Conservation (phyloP, 2,888 invertebrate genomes). For the Tanypteryx hageni region DNA sequence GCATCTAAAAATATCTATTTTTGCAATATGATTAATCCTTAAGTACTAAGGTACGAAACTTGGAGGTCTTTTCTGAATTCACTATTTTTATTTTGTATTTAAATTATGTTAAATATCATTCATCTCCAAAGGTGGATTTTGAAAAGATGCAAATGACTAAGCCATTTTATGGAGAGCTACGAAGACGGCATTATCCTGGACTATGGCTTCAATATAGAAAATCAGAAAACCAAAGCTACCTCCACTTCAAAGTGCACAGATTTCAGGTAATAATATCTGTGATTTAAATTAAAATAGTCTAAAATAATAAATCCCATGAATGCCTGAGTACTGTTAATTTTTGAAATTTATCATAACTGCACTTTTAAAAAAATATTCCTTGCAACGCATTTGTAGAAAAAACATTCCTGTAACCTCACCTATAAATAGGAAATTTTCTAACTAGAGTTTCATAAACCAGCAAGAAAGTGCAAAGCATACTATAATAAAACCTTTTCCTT, state of each 20-base stretch:
- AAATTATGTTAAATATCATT: constrained; percentile 2
- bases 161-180: constrained; percentile 88
- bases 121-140: constrained; percentile 82
- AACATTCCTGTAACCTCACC: too few species aligned
- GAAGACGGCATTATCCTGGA: constrained; percentile 85
- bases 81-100: constrained; percentile 24
- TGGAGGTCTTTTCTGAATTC: neutral
- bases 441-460: too few species aligned
- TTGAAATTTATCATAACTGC: too few species aligned
- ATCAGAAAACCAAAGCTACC: constrained; percentile 82
- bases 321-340: too few species aligned
- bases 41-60: neutral
- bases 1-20: neutral
- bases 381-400: too few species aligned
- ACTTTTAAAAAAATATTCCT: too few species aligned
- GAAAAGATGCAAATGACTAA: constrained; percentile 92
- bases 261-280: constrained; percentile 75
- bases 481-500: too few species aligned
- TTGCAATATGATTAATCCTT: neutral
- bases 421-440: too few species aligned
- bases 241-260: constrained; percentile 83
- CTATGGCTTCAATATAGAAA: constrained; percentile 85
- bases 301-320: too few species aligned
- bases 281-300: too few species aligned
- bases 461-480: too few species aligned